Base-by-base conservation (phyloP, 1,140 invertebrate genomes). In the Goniozus legneri region DNA sequence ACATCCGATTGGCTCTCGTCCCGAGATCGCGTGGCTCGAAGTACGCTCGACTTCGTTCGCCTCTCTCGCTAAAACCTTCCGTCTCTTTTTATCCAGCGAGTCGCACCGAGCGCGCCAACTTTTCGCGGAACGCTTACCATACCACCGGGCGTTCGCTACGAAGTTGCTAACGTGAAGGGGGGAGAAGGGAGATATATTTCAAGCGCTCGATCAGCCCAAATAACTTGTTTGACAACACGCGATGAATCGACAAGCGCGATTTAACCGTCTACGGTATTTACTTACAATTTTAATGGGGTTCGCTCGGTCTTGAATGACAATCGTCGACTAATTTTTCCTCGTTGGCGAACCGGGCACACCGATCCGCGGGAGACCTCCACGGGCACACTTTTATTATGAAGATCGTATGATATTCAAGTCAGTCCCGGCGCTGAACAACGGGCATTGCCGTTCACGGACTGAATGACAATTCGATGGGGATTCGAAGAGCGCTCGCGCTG, bases 391-490 rank as follows among this genome's bases (percentile, higher is more conserved):
- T 61, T 60, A 54, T 65, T 67, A 67, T 63, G 59, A 65, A 57
- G 39, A 62, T 67, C 56, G 63, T 67, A 67, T 60, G 52, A 67
- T 67, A 67, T 67, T 67, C 65, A 47, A 67, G 62, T 67, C 65
- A 67, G 58, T 56, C 53, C 52, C 56, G 54, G 56, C 56, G 57
- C 55, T 62, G 60, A 67, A 67, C 65, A 67, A 64, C 65, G 62
- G 57, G 59, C 65, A 65, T 59, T 54, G 58, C 35, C 35, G 35
- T 54, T 50, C 57, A 57, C 59, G 60, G 52, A 57, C 48, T 60
- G 65, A 67, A 67, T 67, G 56, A 65, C 56, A 67, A 67, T 64
- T 60, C 49, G 43, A n/a, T n/a, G 44, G 36, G 42, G 41, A 58
- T 66, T 58, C 54, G 24, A 6, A 4, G 51, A 66, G 54, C 54